phyloP scores from a whole-genome alignment of 2,797 vertebrate species.

The Chrosomus eos region DNA sequence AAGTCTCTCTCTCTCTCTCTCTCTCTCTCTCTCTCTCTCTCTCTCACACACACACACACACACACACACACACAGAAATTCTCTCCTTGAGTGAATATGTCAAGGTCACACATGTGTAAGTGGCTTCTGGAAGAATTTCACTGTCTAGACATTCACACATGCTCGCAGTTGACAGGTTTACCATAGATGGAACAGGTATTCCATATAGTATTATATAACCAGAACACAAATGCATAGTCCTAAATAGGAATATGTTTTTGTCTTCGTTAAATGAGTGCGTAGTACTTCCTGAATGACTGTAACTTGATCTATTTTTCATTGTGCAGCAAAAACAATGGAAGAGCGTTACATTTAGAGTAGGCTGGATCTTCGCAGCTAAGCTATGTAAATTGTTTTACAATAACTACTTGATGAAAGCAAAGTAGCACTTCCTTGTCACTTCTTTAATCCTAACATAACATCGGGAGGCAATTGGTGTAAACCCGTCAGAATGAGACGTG shows the following conservation, averaged over 20 bases:
- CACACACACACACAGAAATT: neutral
- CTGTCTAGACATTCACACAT: neutral
- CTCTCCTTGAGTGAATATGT: neutral
- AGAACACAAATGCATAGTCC: neutral
- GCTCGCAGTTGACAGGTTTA: neutral
- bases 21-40: neutral
- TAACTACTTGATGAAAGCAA: neutral
- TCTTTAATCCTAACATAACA: neutral
- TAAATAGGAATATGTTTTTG: neutral
- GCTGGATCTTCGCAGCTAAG: neutral
- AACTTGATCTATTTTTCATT: neutral
- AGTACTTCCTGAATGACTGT: neutral
- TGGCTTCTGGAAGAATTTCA: neutral
- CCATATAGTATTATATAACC: neutral
- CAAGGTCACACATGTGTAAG: neutral
- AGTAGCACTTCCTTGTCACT: neutral
- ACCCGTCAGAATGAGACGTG: slow-evolving; percentile 22
- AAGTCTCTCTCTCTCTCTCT: neutral
- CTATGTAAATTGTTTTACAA: neutral
- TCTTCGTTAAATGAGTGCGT: neutral
- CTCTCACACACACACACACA: too few species aligned
- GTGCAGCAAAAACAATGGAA: neutral
- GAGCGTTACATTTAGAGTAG: neutral
- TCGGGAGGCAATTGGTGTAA: slow-evolving; percentile 12
- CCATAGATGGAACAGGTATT: neutral